These are phyloP conservation scores for Bryconaethiops microstoma DNA, from an alignment of 2,797 vertebrate genomes.

Conservation along the genomic window DNA sequence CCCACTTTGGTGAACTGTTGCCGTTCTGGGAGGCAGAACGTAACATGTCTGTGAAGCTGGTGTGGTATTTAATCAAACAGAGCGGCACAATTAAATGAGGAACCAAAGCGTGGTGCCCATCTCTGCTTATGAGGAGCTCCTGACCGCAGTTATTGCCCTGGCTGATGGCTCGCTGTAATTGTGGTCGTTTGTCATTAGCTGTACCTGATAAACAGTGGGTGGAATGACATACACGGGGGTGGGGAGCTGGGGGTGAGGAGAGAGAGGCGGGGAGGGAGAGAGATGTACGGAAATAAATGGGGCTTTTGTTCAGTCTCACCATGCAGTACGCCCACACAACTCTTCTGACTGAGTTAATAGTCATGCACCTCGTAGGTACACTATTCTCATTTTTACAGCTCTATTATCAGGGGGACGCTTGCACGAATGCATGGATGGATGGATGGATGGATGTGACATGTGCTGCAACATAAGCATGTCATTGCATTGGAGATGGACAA, in stretches of 20 bases:
- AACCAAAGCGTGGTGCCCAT: constrained; percentile 43
- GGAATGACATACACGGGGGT: constrained; percentile 34
- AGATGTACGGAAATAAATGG: constrained; percentile 2
- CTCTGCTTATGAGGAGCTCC: constrained; percentile 32
- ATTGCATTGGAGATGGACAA: not conserved
- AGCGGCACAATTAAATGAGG: constrained; percentile 39
- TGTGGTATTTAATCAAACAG: constrained; percentile 49
- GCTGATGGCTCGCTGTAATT: constrained; percentile 53
- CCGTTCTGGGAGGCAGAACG: not conserved
- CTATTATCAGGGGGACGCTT: not conserved
- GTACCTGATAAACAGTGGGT: constrained; percentile 53
- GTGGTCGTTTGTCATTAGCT: constrained; percentile 53
- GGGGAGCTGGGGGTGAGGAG: not conserved
- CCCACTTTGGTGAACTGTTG: constrained; percentile 13
- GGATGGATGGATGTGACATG: constrained; percentile 1
- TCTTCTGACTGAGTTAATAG: constrained; percentile 25
- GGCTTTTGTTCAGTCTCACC: constrained; percentile 4
- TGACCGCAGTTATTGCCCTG: constrained; percentile 28
- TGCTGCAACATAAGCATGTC: not conserved
- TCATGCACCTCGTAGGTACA: constrained; percentile 1
- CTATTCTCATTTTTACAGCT: not conserved
- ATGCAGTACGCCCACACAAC: constrained; percentile 16
- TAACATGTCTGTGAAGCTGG: constrained; percentile 19
- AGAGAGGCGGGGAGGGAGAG: not conserved
- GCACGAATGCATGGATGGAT: not conserved